Evolutionary conservation across 2,113 vertebrate species (phyloP).

Genomic region (Dipodomys ordii): DNA sequence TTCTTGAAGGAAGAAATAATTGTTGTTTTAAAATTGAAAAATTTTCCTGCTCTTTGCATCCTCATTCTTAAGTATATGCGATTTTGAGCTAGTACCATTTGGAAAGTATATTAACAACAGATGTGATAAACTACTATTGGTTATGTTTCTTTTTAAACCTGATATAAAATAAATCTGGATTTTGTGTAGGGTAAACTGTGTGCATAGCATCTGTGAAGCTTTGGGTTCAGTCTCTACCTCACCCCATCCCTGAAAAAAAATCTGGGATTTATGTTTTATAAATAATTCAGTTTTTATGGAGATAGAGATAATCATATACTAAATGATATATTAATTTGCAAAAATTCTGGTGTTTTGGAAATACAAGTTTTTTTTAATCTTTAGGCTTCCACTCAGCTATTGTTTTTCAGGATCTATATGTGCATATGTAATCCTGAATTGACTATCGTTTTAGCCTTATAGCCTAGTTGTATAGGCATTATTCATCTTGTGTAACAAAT

Average conservation of each 20-base stretch:
- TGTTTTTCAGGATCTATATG: background rate
- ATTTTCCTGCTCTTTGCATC: background rate
- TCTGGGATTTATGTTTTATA: background rate
- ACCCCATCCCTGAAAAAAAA: background rate
- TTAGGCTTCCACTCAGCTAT: background rate
- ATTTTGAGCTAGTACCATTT: background rate
- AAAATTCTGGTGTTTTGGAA: background rate
- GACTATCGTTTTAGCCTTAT: background rate
- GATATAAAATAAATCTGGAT: background rate
- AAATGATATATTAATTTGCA: background rate
- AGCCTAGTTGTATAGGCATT: background rate
- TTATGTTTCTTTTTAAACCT: background rate
- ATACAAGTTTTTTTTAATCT: background rate
- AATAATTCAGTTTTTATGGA: background rate
- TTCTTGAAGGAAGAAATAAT: background rate
- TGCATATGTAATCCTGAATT: background rate
- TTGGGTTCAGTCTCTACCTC: background rate
- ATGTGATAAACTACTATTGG: background rate
- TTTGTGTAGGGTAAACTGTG: background rate
- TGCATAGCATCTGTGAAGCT: background rate
- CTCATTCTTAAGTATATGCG: conserved; percentile 17
- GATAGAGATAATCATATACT: background rate
- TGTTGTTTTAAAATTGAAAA: conserved; percentile 7
- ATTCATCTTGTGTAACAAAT: background rate
- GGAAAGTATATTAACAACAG: conserved; percentile 3